Evolutionary conservation across 1,140 invertebrate species (phyloP).

Genomic region (Habropoda laboriosa): DNA sequence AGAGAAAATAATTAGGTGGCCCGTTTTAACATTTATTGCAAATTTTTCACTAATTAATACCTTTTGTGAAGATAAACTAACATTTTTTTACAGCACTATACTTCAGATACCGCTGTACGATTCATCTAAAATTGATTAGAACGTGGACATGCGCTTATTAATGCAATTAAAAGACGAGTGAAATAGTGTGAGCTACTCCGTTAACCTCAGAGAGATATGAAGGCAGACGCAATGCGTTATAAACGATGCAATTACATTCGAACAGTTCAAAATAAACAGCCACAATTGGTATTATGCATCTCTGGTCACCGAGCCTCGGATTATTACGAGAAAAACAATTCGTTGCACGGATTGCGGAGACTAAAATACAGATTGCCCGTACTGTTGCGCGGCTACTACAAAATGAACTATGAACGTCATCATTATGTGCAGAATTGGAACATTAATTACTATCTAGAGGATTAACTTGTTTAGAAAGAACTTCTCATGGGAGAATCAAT

Average conservation of each 20-base stretch:
- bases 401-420: background rate
- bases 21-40: no score
- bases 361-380: background rate
- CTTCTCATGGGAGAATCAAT: no score
- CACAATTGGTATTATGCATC: background rate
- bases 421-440: background rate
- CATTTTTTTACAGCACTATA: no score
- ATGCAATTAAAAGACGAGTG: background rate
- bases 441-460: background rate
- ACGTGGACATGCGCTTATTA: background rate
- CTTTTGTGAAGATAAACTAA: no score
- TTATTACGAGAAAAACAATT: constrained; percentile 9
- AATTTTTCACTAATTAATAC: no score
- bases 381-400: background rate
- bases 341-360: background rate
- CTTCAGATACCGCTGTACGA: no score
- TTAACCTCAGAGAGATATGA: background rate
- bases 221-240: background rate
- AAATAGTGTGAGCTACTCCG: background rate
- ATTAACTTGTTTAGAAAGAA: background rate
- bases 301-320: background rate
- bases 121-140: no score
- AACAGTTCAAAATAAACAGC: constrained; percentile 5
- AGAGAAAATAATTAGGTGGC: no score
- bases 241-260: background rate